Evolutionary conservation across 2,113 vertebrate species (phyloP), one percentile per base, ranked within the genome.

Genomic region (Paradisaea rubra): DNA sequence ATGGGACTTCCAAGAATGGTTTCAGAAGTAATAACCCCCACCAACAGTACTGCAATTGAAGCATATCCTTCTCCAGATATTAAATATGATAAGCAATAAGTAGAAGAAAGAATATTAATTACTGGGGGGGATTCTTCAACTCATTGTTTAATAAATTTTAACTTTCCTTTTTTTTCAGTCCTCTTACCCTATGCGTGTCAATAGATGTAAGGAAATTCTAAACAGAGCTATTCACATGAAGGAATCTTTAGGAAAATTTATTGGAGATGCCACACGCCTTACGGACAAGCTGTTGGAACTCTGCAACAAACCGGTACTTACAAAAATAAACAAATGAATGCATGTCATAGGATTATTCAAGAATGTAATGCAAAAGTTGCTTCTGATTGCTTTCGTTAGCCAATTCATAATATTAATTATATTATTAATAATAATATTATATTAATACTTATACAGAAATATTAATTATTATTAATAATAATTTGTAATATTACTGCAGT

Each of bases 281-380:
- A 99, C 99, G 1, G 99, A 99, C 97, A 99, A 99, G 95, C 98
- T 99, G 61, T 96, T 99, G 89, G 99, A 99, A 95, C 98, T 99
- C 24, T 99, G 99, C 97, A 99, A 99, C 97, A 99, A 99, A 96
- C 98, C 98, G 96, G 99, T 99, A 98, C 64, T 68, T 73, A 50
- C 2, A 72, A 13, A 73, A 78, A 33, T 19, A 44, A 31, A 37
- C 37, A 37, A 37, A 63, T 54, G 4, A 16, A 18, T 68, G 53
- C 65, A 42, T 72, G 41, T 21, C 15, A n/a, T 45, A 30, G 27
- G 18, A 41, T 92, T 81, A 13, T 47, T 66, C 7, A 15, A 39
- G 66, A 50, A 47, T 27, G 13, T 56, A n/a, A 42, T 25, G 33
- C 8, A 61, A 49, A 78, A 82, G n/a, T 33, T 89, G 18, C 57